Evolutionary conservation across 2,113 vertebrate genomes (phyloP), one percentile per base, ranked within the genome.

Genomic region (Anhinga rufa): DNA sequence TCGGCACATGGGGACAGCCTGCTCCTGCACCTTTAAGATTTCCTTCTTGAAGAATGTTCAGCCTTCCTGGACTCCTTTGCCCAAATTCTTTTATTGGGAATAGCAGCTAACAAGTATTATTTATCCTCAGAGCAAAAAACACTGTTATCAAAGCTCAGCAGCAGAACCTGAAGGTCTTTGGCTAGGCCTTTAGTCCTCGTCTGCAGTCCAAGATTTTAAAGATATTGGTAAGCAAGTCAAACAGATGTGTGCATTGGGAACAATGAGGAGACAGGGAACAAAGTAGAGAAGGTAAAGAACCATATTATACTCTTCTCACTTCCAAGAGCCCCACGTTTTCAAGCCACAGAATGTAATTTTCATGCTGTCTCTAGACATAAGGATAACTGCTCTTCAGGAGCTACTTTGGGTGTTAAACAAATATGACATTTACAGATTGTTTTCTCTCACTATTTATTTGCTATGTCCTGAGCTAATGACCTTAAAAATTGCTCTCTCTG

Each of bases 341-440:
- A 79, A 88, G 95, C 44, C 54, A 71, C 65, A 82, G 95, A 89
- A 76, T 42, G 46, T 61, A 93, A 93, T 96, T 92, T 96, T 90
- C 86, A 60, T 68, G 88, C 81, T 92, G 88, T 74, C 95, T 96
- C 86, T 69, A 85, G 78, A 68, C 87, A 96, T 90, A 95, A 96
- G 93, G 90, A 82, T 93, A 95, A 96, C 86, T 92, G 90, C 80
- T 95, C 83, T 92, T 90, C 74, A 96, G 87, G 71, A 96, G 70
- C 82, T 69, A 80, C 74, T 92, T 55, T 83, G 54, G 69, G 61
- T 83, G 83, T 92, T 95, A 95, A 94, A 94, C 94, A 97, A 97
- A 97, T 93, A 95, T 69, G 94, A 96, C 96, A 96, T 97, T 96
- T 95, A 95, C 86, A 80, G 87, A 93, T 91, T 91, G 88, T 91